Conservation (phyloP, 2,888 invertebrate species). For the Drosophila neutralis region DNA sequence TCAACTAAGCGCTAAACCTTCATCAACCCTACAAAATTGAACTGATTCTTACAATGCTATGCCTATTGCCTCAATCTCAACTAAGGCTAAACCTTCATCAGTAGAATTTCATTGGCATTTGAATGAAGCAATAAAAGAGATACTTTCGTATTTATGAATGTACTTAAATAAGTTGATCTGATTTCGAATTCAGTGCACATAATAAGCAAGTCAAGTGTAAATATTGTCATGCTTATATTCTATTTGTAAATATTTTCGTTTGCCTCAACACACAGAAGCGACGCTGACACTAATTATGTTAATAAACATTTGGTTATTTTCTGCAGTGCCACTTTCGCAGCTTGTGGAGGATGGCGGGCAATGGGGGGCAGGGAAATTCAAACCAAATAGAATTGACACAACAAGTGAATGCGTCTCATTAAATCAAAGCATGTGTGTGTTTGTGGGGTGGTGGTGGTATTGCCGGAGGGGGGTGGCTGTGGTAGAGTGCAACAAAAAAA, state of each 20-base stretch:
- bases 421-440: conserved; percentile 5
- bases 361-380: conserved; percentile 17
- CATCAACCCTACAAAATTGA: not conserved
- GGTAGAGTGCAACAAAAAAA: conserved; percentile 10
- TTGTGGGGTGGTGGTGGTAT: not conserved
- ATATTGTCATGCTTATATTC: conserved; percentile 27
- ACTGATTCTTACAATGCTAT: not conserved
- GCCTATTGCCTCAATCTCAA: not conserved
- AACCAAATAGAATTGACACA: conserved; percentile 47
- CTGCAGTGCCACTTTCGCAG: conserved; percentile 3
- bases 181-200: not conserved
- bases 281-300: conserved; percentile 69
- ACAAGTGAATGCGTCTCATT: conserved; percentile 58
- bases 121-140: not conserved
- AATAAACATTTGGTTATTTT: conserved; percentile 58
- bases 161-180: not conserved
- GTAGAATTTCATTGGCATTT: not conserved
- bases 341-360: conserved; percentile 18
- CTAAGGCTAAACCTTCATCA: not conserved
- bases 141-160: not conserved
- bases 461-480: not conserved
- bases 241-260: conserved; percentile 38
- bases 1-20: not conserved
- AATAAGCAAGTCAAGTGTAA: not conserved
- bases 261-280: conserved; percentile 27